Conservation (phyloP, 1,140 invertebrate genomes). For the Drosophila arawakana region DNA sequence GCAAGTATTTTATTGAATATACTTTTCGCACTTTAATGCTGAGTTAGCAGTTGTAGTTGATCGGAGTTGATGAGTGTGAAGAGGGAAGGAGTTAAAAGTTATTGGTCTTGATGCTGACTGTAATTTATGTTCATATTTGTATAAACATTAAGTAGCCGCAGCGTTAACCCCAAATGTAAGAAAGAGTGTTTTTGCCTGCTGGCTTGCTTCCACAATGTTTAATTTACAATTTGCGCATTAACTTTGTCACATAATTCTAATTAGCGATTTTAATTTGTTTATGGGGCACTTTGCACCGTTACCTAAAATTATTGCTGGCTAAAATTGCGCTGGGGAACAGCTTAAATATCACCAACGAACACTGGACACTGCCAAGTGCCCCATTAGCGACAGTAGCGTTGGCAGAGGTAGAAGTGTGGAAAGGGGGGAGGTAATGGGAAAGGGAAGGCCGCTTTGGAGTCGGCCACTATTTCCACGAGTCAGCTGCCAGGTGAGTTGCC, state of each 20-base stretch:
- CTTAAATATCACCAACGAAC: slow-evolving; percentile 68
- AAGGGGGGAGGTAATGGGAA: background rate
- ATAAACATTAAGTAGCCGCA: slow-evolving; percentile 34
- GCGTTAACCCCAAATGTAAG: slow-evolving; percentile 40
- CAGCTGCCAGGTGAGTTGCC: slow-evolving; percentile 41
- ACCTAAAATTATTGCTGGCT: slow-evolving; percentile 77
- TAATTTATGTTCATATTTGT: slow-evolving; percentile 15
- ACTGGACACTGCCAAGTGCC: slow-evolving; percentile 57
- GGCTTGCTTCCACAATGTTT: slow-evolving; percentile 64
- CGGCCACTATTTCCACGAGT: slow-evolving; percentile 65
- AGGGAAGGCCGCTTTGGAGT: slow-evolving; percentile 31
- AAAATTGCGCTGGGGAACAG: slow-evolving; percentile 73
- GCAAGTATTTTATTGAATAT: slow-evolving; percentile 58
- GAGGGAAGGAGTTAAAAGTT: slow-evolving; percentile 13
- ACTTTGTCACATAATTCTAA: slow-evolving; percentile 83
- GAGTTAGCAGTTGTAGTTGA: slow-evolving; percentile 56
- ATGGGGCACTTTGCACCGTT: slow-evolving; percentile 77
- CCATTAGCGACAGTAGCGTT: slow-evolving; percentile 55
- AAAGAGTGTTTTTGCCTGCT: slow-evolving; percentile 6
- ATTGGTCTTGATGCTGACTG: background rate
- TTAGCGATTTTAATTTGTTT: slow-evolving; percentile 83
- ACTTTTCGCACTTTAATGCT: slow-evolving; percentile 33
- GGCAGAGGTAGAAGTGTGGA: background rate
- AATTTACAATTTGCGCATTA: slow-evolving; percentile 83
- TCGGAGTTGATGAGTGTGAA: slow-evolving; percentile 14